Percentiles rank a stretch among this genome's conserved stretches.
These are phyloP conservation scores for Centrocercus urophasianus DNA, from an alignment of 2,113 vertebrate genomes.

Conservation along the genomic window DNA sequence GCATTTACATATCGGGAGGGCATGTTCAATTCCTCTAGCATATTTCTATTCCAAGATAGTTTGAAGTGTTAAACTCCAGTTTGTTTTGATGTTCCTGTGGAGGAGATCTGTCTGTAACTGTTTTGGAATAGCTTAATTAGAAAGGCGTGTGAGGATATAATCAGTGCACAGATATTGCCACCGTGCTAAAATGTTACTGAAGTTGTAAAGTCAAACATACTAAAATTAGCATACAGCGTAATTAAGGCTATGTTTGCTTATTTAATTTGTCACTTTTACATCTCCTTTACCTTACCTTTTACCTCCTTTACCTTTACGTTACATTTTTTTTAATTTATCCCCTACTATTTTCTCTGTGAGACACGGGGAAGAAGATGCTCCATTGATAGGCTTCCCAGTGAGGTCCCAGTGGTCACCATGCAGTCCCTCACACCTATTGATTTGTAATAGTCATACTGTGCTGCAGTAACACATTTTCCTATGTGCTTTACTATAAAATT, in stretches of 20 bases:
- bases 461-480: not conserved
- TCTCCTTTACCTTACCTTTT: not conserved
- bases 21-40: constrained; percentile 11
- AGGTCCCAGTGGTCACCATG: not conserved
- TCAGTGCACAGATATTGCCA: not conserved
- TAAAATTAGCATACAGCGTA: not conserved
- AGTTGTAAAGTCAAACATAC: not conserved
- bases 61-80: constrained; percentile 15
- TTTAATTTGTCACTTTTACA: not conserved
- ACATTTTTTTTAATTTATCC: not conserved
- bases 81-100: not conserved
- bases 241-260: not conserved
- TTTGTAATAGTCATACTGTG: not conserved
- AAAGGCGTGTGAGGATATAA: not conserved
- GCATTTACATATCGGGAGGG: constrained; percentile 1
- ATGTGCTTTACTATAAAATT: not conserved
- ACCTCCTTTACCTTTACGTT: not conserved
- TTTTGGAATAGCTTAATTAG: not conserved
- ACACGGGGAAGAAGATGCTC: not conserved
- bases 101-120: not conserved
- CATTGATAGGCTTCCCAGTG: not conserved
- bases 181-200: not conserved
- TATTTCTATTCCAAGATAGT: not conserved
- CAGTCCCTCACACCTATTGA: not conserved
- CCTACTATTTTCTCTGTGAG: not conserved